Evolutionary conservation across 92 coral and sea anemone genomes (phyloP), one percentile per base, ranked within the genome.

Genomic region (Siderastrea radians): DNA sequence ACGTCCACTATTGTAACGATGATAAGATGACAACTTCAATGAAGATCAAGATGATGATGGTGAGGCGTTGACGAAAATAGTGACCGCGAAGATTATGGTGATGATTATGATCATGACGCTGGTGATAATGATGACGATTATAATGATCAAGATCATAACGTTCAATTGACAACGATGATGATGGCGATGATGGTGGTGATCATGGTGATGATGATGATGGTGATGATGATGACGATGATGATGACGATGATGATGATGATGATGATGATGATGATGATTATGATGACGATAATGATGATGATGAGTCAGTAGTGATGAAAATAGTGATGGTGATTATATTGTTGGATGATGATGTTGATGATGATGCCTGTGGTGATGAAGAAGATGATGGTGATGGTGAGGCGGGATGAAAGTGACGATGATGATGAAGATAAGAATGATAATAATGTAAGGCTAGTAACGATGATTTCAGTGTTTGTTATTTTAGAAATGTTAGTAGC

Each of bases 61-160:
- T 26, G 38, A 26, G 38, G 38, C 38, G 38, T 26, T 26, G 38
- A 26, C 38, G 38, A 26, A 26, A 26, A 26, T 26, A 26, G 38
- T 26, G 38, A 26, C 38, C 38, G 38, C 38, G 38, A 26, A 26
- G 38, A 26, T 26, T 26, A 26, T 26, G 38, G 38, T 26, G 38
- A 26, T 26, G 38, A 26, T 26, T 26, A 26, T 26, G 38, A 26
- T 26, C 38, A 26, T 26, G 38, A 26, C 38, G 38, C 38, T 17
- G 19, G 15, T 47, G 54, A 70, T 45, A 45, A 70, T 8, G 66
- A 12, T 12, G 66, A 5, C 16, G 16, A 61, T 61, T 6, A 19
- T 61, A 61, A 10, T 13, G 2, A 81, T 93, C 9, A 89, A 84
- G 6, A 26, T 26, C 38, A 26, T 26, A 26, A 26, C 38, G 38